Percentiles rank a stretch among this genome's conserved stretches.
Evolutionary conservation across 2,888 invertebrate species (phyloP).

Genomic region (Eumerus sabulonum): DNA sequence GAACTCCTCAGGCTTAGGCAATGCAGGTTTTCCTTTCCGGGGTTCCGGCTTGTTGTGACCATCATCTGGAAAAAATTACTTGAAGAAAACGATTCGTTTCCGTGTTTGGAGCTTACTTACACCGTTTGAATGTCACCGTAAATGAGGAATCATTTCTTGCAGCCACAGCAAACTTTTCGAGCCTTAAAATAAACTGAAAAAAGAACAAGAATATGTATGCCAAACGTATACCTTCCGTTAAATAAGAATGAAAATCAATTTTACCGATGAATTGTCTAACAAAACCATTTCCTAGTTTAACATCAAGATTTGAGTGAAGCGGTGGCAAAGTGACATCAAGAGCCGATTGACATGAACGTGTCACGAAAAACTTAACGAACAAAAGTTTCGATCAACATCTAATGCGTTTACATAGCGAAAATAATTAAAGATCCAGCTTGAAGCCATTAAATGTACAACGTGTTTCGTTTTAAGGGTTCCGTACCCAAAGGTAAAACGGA

Average conservation of each 20-base stretch:
- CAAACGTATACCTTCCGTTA: not conserved
- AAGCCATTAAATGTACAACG: too few relatives aligned
- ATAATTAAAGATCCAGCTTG: too few relatives aligned
- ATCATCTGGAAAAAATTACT: conserved; percentile 82
- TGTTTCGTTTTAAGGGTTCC: too few relatives aligned
- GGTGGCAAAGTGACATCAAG: not conserved
- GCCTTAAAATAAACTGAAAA: conserved; percentile 75
- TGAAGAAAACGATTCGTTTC: conserved; percentile 5
- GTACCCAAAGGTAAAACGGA: too few relatives aligned
- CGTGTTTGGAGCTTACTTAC: conserved; percentile 84
- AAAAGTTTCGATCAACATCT: not conserved
- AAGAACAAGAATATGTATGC: conserved; percentile 3
- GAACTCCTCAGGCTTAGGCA: conserved; percentile 84
- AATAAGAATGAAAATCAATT: conserved; percentile 56
- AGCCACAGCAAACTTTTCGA: conserved; percentile 86
- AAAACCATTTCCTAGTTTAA: conserved; percentile 75
- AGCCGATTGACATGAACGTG: conserved; percentile 45
- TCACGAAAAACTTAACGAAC: conserved; percentile 32
- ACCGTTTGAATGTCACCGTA: conserved; percentile 94
- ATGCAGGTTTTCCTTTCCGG: conserved; percentile 83
- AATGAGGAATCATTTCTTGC: conserved; percentile 90
- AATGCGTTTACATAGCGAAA: conserved; percentile 5
- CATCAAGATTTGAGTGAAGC: too few relatives aligned
- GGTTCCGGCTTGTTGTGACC: conserved; percentile 88
- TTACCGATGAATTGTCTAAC: conserved; percentile 78